Percentiles rank a stretch among this genome's conserved stretches.
phyloP scores from a whole-genome alignment of 35 echinoderm and acorn worm genomes.

The Strongylocentrotus purpuratus region DNA sequence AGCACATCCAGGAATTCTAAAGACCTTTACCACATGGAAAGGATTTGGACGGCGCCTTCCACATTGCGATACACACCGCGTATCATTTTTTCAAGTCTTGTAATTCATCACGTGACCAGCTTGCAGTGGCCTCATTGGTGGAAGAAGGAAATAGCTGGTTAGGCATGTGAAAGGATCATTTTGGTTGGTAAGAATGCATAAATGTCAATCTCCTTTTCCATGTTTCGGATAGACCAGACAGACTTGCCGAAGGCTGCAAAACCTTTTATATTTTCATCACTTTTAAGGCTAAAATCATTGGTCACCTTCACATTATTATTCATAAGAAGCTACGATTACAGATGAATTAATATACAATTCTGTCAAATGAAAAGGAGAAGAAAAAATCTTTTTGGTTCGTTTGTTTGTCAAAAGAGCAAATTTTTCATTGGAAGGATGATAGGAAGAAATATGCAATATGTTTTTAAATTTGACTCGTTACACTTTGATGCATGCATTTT shows the following conservation, averaged over 20 bases:
- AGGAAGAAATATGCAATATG: no score
- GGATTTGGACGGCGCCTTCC: neutral
- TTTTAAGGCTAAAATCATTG: neutral
- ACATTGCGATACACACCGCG: neutral
- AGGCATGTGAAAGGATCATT: neutral
- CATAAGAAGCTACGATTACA: no score
- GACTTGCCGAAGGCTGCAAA: neutral
- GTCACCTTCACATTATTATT: neutral
- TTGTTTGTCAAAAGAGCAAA: no score
- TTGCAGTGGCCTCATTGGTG: neutral
- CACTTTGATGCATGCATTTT: no score
- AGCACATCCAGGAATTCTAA: neutral
- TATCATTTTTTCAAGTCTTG: neutral
- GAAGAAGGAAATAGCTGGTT: neutral
- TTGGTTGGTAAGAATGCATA: neutral
- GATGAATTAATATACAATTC: no score
- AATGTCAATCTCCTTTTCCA: slow-evolving; percentile 1
- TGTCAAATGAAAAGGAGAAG: no score
- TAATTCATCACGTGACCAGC: neutral
- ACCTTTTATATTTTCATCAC: neutral
- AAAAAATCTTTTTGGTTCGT: no score
- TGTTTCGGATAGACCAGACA: neutral
- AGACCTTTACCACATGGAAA: neutral
- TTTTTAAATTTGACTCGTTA: no score
- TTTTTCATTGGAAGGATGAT: no score